phyloP scores from a whole-genome alignment of 2,113 vertebrate species.

The Pongo pygmaeus region DNA sequence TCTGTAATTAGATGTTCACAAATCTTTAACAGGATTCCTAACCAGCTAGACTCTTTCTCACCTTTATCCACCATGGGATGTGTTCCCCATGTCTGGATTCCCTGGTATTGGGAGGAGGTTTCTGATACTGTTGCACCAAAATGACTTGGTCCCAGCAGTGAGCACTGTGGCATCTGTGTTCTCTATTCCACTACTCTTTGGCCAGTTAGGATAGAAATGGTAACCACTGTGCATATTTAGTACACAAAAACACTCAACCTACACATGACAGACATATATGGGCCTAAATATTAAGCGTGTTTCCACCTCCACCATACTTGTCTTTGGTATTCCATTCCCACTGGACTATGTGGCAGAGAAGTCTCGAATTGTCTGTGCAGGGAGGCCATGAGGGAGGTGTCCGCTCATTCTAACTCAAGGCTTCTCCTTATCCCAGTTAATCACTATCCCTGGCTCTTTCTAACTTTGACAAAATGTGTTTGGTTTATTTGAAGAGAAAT shows the following conservation, averaged over 20 bases:
- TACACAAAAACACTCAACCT: neutral
- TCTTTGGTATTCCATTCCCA: neutral
- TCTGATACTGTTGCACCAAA: neutral
- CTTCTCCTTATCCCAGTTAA: neutral
- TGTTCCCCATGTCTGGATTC: neutral
- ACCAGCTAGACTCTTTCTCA: neutral
- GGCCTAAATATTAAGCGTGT: neutral
- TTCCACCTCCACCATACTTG: neutral
- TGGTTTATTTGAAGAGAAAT: neutral
- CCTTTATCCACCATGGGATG: neutral
- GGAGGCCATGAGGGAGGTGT: neutral
- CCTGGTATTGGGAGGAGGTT: no score
- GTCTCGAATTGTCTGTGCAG: neutral
- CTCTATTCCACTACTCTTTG: neutral
- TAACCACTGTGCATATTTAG: neutral
- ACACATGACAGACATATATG: neutral
- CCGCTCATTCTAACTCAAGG: no score
- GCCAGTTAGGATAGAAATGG: neutral
- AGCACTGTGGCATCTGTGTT: neutral
- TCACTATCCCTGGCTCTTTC: neutral
- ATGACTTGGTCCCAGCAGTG: neutral
- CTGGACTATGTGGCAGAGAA: fast-evolving
- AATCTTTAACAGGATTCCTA: neutral
- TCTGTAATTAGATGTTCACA: neutral
- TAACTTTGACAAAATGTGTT: neutral